A percentile compares a stretch with the other conserved stretches of the same genome.
These are phyloP conservation scores for Danio choprae DNA, from an alignment of 2,797 vertebrate species.

Conservation along the genomic window DNA sequence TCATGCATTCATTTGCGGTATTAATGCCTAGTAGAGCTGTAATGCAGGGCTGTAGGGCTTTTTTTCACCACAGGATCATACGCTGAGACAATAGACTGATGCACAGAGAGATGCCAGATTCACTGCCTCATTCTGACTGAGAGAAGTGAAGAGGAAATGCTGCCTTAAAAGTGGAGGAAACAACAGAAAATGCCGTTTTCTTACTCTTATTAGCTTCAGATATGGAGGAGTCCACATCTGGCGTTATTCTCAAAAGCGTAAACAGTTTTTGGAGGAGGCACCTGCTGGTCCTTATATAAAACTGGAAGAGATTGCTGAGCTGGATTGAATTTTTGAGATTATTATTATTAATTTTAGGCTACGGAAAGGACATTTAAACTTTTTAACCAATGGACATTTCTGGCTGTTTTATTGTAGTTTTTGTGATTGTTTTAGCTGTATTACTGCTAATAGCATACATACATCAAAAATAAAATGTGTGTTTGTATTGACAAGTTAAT, in stretches of 20 bases:
- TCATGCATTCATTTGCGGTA: slow-evolving; percentile 83
- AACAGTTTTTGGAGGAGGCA: slow-evolving; percentile 41
- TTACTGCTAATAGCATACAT: too few species aligned
- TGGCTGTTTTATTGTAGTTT: too few species aligned
- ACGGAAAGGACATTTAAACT: not conserved
- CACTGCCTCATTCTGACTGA: slow-evolving; percentile 47
- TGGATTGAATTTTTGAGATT: not conserved
- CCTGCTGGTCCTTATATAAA: slow-evolving; percentile 27
- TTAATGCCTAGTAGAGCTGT: slow-evolving; percentile 71
- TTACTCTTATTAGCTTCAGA: slow-evolving; percentile 32
- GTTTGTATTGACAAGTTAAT: too few species aligned
- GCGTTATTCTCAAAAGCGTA: slow-evolving; percentile 36
- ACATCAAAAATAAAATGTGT: too few species aligned
- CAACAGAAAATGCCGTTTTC: not conserved
- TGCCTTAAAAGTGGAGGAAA: slow-evolving; percentile 15
- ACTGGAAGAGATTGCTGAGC: not conserved
- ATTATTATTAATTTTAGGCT: slow-evolving; percentile 5
- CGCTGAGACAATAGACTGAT: slow-evolving; percentile 69
- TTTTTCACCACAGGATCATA: slow-evolving; percentile 65
- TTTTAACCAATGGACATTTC: not conserved
- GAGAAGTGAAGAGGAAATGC: not conserved
- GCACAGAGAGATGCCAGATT: slow-evolving; percentile 17
- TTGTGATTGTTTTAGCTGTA: too few species aligned
- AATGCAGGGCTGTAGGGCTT: slow-evolving; percentile 69
- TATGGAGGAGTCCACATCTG: slow-evolving; percentile 36